Evolutionary conservation across 2,797 vertebrate genomes (phyloP), one percentile per base, ranked within the genome.

Genomic region (Vireo griseus): DNA sequence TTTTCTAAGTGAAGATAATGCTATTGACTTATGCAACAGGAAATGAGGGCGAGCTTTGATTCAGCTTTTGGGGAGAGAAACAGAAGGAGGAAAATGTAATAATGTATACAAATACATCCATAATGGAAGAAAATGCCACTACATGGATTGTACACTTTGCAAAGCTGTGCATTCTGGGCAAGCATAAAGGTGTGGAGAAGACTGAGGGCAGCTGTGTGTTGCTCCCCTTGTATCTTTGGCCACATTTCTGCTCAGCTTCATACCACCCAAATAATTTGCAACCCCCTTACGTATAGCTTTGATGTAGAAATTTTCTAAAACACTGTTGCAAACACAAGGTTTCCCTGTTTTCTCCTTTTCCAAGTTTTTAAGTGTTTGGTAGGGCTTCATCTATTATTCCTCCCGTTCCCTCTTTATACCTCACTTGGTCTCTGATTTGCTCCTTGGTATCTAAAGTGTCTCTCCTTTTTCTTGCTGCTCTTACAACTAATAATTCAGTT

Each of bases 21-120:
- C 44, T 74, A 67, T 73, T 95, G 89, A 71, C 8, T 76, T 68
- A 40, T 22, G 37, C 68, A 50, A 35, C 21, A 75, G 58, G 65
- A 89, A 92, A 89, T 40, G 24, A 84, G 39, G 35, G 77, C 79
- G 72, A 66, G 22, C 28, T 89, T 85, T 89, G 25, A 28, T 61
- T 79, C 0, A 11, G 54, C 58, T 93, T 88, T 80, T 90, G 42
- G 33, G 22, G 17, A 74, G 21, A 86, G 51, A 91, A 94, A 72
- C 37, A 73, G 82, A 40, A 40, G n/a, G 62, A 63, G 11, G 26
- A 75, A 84, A 83, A 47, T 48, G 6, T 42, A 69, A 39, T 58
- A 50, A 72, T 12, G 3, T 78, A 17, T 45, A 66, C 47, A 92
- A 89, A 87, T 65, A 44, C 28, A 80, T 26, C 5, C 40, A 26